Conservation (phyloP, 2,888 invertebrate genomes). For the Amphipoea lucens region DNA sequence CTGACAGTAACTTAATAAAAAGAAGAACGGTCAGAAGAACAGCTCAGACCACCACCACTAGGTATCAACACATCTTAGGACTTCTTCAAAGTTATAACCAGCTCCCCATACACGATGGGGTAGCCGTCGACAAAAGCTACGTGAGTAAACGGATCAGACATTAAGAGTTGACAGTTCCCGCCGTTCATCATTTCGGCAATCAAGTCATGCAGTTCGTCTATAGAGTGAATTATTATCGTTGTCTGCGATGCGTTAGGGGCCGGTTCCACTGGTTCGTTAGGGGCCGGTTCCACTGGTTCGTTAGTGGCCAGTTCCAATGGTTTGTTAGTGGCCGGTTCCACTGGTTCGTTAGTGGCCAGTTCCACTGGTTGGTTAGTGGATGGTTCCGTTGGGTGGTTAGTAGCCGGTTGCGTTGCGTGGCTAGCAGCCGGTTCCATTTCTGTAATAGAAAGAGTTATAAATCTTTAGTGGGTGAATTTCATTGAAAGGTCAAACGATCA, state of each 20-base stretch:
- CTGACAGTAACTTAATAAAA: background rate
- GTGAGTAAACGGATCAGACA: background rate
- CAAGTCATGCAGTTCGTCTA: background rate
- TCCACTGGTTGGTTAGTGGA: no score
- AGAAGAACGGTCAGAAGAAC: background rate
- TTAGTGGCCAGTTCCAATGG: no score
- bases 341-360: no score
- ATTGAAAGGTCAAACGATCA: background rate
- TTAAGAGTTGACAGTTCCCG: background rate
- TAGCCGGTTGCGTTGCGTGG: no score
- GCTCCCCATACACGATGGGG: background rate
- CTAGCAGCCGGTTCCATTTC: background rate
- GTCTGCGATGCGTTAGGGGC: no score
- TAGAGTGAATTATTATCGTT: background rate
- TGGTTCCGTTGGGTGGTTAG: background rate
- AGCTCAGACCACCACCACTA: background rate
- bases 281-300: no score
- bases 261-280: no score
- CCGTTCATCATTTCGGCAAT: background rate
- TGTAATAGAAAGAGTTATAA: constrained; percentile 18
- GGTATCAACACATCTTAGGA: background rate
- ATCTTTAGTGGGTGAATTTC: constrained; percentile 11
- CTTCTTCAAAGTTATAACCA: background rate
- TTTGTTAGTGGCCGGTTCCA: no score
- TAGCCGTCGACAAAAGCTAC: background rate